A percentile compares a stretch with the other conserved stretches of the same genome.
These are phyloP conservation scores for Cynocephalus volans DNA, from an alignment of 2,113 vertebrate genomes.

Conservation along the genomic window DNA sequence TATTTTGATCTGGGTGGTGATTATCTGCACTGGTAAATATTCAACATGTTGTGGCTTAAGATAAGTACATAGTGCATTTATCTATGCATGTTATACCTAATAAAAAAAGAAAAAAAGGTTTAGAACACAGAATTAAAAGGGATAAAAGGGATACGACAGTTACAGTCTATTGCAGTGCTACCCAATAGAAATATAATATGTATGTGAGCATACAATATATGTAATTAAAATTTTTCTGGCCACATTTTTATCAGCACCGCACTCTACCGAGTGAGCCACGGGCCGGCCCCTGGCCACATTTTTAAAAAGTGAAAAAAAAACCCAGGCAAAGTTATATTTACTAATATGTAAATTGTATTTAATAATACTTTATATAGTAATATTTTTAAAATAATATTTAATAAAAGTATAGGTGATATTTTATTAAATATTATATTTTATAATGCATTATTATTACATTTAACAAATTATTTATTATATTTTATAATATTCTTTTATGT, in stretches of 20 bases:
- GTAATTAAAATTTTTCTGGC: background rate
- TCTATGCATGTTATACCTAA: background rate
- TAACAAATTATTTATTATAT: background rate
- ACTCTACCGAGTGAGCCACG: too few relatives aligned
- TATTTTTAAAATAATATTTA: background rate
- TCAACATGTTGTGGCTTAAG: background rate
- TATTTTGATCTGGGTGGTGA: background rate
- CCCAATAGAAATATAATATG: constrained; percentile 8
- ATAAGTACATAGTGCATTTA: background rate
- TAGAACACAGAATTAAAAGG: background rate
- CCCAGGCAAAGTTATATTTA: background rate
- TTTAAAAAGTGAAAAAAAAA: background rate
- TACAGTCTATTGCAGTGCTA: background rate
- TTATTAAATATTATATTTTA: background rate
- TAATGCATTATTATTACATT: background rate
- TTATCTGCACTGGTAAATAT: background rate
- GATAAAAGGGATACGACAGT: background rate
- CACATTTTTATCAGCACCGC: too few relatives aligned
- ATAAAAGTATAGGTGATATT: background rate
- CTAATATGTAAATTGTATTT: background rate
- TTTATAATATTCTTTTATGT: background rate
- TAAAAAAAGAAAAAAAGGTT: background rate
- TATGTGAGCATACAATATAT: background rate
- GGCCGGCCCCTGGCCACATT: background rate
- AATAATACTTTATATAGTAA: background rate